phyloP scores from a whole-genome alignment of 2,797 vertebrate species.

The Acipenser transmontanus region DNA sequence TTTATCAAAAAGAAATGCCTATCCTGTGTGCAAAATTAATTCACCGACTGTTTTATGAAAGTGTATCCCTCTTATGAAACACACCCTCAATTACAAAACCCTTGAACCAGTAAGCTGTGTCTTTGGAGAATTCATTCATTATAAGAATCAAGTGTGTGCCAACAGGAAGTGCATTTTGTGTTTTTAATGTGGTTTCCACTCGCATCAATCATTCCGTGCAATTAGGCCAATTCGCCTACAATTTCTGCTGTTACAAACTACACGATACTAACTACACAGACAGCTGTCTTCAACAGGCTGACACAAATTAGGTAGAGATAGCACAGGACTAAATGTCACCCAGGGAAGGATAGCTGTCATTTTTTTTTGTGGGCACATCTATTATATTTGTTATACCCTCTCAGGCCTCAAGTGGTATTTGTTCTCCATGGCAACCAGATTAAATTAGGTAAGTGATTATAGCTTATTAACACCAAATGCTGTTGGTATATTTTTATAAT shows the following conservation, averaged over 20 bases:
- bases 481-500: slow-evolving; percentile 75
- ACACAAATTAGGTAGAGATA: slow-evolving; percentile 49
- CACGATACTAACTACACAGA: slow-evolving; percentile 78
- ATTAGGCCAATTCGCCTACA: slow-evolving; percentile 81
- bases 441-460: slow-evolving; percentile 77
- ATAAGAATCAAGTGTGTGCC: slow-evolving; percentile 40
- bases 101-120: slow-evolving; percentile 23
- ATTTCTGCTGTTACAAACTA: slow-evolving; percentile 81
- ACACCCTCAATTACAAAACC: slow-evolving; percentile 16
- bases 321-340: slow-evolving; percentile 69
- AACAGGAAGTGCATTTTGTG: slow-evolving; percentile 63
- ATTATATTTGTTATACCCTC: slow-evolving; percentile 62
- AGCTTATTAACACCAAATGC: slow-evolving; percentile 60
- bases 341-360: slow-evolving; percentile 45
- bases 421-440: slow-evolving; percentile 83
- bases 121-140: slow-evolving; percentile 52
- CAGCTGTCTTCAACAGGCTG: slow-evolving; percentile 68
- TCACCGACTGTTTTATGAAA: not conserved
- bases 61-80: slow-evolving; percentile 10
- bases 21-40: not conserved
- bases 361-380: slow-evolving; percentile 50
- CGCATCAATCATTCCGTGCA: slow-evolving; percentile 85
- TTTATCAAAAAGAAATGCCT: slow-evolving; percentile 21
- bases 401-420: slow-evolving; percentile 72
- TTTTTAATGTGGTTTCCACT: slow-evolving; percentile 77